These are phyloP conservation scores for Sycophila texana DNA, from an alignment of 2,888 invertebrate genomes.

Conservation along the genomic window DNA sequence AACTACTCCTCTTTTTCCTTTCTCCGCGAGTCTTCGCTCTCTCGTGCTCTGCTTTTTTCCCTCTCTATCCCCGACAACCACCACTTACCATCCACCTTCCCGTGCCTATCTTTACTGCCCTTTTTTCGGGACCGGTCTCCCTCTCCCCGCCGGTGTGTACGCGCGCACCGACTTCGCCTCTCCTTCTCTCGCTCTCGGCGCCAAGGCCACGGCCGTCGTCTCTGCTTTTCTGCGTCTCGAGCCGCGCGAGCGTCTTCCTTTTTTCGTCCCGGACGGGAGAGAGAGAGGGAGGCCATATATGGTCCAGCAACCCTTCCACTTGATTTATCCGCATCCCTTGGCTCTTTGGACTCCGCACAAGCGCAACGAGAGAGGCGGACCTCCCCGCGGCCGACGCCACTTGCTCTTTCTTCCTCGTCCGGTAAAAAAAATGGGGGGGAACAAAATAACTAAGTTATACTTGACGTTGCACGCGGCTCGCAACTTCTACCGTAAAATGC, in stretches of 20 bases:
- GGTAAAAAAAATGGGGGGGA: constrained; percentile 17
- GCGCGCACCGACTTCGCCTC: constrained; percentile 4
- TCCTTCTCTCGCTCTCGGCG: constrained; percentile 41
- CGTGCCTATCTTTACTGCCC: constrained; percentile 55
- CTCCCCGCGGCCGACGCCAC: background rate
- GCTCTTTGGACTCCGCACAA: constrained; percentile 33
- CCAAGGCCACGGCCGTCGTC: constrained; percentile 52
- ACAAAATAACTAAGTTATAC: constrained; percentile 34
- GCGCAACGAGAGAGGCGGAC: background rate
- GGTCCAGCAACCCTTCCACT: constrained; percentile 68
- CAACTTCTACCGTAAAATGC: constrained; percentile 24
- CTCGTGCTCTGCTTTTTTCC: constrained; percentile 53
- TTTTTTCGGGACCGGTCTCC: constrained; percentile 56
- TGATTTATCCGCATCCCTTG: constrained; percentile 69
- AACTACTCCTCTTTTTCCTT: constrained; percentile 48
- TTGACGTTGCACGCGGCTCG: background rate
- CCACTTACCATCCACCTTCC: constrained; percentile 55
- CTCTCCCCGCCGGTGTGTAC: background rate
- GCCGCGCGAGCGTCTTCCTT: constrained; percentile 29
- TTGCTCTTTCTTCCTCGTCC: constrained; percentile 3
- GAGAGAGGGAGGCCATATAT: constrained; percentile 51
- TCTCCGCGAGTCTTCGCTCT: constrained; percentile 28
- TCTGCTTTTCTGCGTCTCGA: constrained; percentile 51
- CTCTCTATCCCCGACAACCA: constrained; percentile 54
- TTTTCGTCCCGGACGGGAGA: constrained; percentile 50